phyloP scores from a whole-genome alignment of 2,888 invertebrate genomes.

The Xanthorhoe designata region DNA sequence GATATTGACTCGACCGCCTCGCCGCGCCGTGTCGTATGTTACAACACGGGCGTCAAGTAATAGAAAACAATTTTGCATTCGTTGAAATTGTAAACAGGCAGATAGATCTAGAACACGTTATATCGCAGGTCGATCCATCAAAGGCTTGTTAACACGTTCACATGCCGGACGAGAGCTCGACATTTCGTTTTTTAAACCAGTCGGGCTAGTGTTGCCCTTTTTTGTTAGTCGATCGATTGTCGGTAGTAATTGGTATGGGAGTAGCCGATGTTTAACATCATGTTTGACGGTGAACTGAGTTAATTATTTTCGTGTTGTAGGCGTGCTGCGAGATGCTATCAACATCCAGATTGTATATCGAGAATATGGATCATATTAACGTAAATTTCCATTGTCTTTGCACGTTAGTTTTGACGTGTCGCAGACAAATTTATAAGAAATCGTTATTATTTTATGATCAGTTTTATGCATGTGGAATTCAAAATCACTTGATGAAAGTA shows the following conservation, averaged over 20 bases:
- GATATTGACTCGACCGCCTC: constrained; percentile 51
- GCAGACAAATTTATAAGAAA: constrained; percentile 33
- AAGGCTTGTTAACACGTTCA: constrained; percentile 79
- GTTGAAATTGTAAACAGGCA: constrained; percentile 61
- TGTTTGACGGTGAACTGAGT: constrained; percentile 78
- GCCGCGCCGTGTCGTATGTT: constrained; percentile 45
- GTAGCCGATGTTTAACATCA: constrained; percentile 82
- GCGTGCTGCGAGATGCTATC: constrained; percentile 76
- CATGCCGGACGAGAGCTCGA: constrained; percentile 51
- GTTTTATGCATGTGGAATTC: constrained; percentile 24
- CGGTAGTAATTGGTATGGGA: constrained; percentile 83
- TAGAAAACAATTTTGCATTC: constrained; percentile 60
- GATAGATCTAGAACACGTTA: constrained; percentile 58
- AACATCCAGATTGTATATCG: constrained; percentile 67
- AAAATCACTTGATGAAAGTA: constrained; percentile 40
- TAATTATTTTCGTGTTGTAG: constrained; percentile 84
- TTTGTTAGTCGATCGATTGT: constrained; percentile 75
- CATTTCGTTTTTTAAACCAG: constrained; percentile 63
- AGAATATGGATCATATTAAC: constrained; percentile 72
- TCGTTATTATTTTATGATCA: constrained; percentile 38
- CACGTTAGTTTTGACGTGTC: constrained; percentile 36
- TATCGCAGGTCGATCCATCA: constrained; percentile 78
- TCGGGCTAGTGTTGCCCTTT: constrained; percentile 72
- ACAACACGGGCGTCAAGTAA: constrained; percentile 55
- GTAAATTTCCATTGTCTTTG: constrained; percentile 55